Percentiles rank a stretch among this genome's conserved stretches.
Evolutionary conservation across 2,888 invertebrate genomes (phyloP).

Genomic region (Cartodere bifasciata): DNA sequence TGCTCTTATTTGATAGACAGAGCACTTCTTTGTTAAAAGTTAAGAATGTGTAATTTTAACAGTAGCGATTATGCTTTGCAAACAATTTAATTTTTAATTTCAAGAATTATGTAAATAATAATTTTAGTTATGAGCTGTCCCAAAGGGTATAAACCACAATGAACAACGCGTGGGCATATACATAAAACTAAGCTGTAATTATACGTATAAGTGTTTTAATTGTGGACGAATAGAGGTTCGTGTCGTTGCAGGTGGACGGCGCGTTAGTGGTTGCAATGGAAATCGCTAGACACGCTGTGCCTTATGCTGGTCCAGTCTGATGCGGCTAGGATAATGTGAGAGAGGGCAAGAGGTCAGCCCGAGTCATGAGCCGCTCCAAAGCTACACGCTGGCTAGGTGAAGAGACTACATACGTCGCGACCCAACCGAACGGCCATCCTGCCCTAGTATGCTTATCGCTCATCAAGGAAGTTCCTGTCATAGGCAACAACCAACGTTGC

Average conservation of each 20-base stretch:
- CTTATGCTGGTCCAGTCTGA: constrained; percentile 29
- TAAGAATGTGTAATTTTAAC: too few relatives aligned
- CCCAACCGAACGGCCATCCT: constrained; percentile 23
- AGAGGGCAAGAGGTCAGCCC: constrained; percentile 35
- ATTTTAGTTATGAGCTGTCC: too few relatives aligned
- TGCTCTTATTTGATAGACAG: too few relatives aligned
- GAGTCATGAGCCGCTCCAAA: constrained; percentile 35
- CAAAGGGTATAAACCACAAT: constrained; percentile 22
- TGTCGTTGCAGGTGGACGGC: constrained; percentile 27
- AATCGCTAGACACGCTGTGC: constrained; percentile 21
- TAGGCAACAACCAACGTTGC: constrained; percentile 4
- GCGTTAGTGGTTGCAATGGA: constrained; percentile 14
- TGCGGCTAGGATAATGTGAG: constrained; percentile 34
- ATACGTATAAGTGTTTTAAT: constrained; percentile 36
- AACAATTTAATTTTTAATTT: too few relatives aligned
- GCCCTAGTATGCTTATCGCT: constrained; percentile 27
- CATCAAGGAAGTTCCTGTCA: constrained; percentile 24
- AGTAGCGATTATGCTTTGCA: too few relatives aligned
- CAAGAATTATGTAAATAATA: too few relatives aligned
- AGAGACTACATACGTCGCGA: constrained; percentile 22
- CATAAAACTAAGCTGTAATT: constrained; percentile 35
- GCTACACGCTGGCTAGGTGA: constrained; percentile 32
- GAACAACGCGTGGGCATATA: constrained; percentile 31
- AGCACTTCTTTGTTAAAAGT: too few relatives aligned
- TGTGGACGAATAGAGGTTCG: constrained; percentile 33